These are phyloP conservation scores for Monodelphis domestica DNA, from an alignment of 2,797 vertebrate genomes.

Conservation along the genomic window DNA sequence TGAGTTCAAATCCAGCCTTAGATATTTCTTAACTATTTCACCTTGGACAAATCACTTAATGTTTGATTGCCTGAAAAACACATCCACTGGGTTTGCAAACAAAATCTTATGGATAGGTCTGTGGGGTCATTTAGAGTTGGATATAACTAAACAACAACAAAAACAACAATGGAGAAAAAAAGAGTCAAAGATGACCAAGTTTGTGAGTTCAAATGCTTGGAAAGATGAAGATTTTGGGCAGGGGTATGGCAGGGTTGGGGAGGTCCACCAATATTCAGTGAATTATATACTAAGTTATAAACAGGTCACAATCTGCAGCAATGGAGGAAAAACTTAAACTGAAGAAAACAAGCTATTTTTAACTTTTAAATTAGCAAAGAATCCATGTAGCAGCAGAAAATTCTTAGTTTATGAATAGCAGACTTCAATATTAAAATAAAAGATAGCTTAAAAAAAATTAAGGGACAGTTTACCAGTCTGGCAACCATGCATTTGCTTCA, in stretches of 20 bases:
- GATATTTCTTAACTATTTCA: no score
- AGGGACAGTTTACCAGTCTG: neutral
- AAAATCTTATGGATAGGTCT: no score
- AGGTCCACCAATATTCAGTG: neutral
- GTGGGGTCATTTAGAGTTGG: no score
- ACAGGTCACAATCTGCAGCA: neutral
- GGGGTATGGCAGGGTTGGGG: no score
- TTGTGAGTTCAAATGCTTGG: neutral
- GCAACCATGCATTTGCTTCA: neutral
- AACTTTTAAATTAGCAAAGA: neutral
- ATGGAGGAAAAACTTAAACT: neutral
- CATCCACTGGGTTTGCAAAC: no score
- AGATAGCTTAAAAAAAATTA: neutral
- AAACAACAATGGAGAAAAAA: no score
- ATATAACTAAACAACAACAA: no score
- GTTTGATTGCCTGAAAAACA: no score
- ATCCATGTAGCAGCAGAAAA: neutral
- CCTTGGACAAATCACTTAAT: no score
- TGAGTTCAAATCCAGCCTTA: no score
- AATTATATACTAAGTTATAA: neutral
- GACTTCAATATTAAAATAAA: neutral
- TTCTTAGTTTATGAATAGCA: neutral
- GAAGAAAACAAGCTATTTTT: neutral
- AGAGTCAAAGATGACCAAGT: neutral
- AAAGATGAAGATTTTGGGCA: neutral